Conservation (phyloP, 2,888 invertebrate species). For the Lomographa bimaculata region DNA sequence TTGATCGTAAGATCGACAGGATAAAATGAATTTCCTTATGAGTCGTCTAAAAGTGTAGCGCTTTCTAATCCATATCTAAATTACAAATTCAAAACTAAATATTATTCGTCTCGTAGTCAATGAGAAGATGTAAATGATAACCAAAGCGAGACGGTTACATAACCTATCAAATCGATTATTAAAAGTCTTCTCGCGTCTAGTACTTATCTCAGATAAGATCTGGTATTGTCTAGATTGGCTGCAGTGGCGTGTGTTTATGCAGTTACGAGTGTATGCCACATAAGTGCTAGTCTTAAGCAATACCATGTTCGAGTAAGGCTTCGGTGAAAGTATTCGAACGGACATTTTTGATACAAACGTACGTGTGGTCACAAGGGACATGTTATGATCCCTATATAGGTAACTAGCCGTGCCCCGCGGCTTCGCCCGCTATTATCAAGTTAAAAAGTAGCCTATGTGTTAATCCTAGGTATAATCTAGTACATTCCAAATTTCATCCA, state of each 20-base stretch:
- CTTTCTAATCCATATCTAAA: no score
- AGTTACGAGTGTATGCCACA: slow-evolving; percentile 34
- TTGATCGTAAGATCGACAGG: no score
- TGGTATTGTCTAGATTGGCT: slow-evolving; percentile 13
- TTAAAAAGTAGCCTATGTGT: slow-evolving; percentile 4
- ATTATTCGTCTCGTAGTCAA: background rate
- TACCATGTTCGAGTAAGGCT: slow-evolving; percentile 27
- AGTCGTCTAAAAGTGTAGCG: no score
- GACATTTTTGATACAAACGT: slow-evolving; percentile 14
- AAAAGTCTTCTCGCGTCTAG: background rate
- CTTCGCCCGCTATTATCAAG: no score
- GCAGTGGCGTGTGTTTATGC: slow-evolving; percentile 31
- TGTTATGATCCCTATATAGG: slow-evolving; percentile 13
- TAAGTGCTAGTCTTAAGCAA: slow-evolving; percentile 35
- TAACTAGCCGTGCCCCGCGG: no score
- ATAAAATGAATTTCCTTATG: no score
- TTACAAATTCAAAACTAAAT: no score
- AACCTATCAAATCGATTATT: slow-evolving; percentile 1
- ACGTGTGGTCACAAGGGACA: no score
- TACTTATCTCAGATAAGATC: slow-evolving; percentile 1
- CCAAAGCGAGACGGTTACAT: background rate
- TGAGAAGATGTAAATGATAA: background rate
- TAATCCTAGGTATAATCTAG: no score
- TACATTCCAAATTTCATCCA: no score
- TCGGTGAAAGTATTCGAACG: slow-evolving; percentile 38